A percentile compares a stretch with the other conserved stretches of the same genome.
Evolutionary conservation across 2,113 vertebrate genomes (phyloP).

Genomic region (Acrocephalus arundinaceus): DNA sequence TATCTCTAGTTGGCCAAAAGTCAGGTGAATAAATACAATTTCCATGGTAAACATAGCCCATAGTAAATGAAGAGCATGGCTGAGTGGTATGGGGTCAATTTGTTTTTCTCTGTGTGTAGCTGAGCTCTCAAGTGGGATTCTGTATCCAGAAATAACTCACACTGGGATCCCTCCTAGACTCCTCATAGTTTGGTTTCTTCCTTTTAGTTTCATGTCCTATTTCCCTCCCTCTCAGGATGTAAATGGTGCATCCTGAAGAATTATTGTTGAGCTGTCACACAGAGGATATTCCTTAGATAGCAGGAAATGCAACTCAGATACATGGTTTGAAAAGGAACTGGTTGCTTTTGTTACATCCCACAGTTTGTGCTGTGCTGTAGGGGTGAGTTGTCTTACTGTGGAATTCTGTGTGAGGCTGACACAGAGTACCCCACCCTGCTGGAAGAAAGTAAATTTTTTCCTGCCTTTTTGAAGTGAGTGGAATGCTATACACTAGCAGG

Average conservation of each 20-base stretch:
- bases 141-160: not conserved
- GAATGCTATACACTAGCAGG: not conserved
- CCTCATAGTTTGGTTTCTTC: not conserved
- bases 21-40: constrained; percentile 35
- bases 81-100: not conserved
- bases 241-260: not conserved
- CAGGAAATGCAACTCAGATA: not conserved
- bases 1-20: not conserved
- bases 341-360: not conserved
- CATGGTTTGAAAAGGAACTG: not conserved
- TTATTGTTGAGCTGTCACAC: not conserved
- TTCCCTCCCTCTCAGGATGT: not conserved
- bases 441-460: not conserved
- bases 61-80: not conserved
- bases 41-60: not conserved
- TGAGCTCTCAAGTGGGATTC: not conserved
- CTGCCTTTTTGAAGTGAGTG: not conserved
- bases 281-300: not conserved
- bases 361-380: not conserved
- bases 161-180: not conserved
- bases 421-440: not conserved
- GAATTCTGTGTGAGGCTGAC: not conserved
- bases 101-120: not conserved
- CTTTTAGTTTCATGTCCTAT: not conserved
- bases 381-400: not conserved